These are phyloP conservation scores for Hippocampus zosterae DNA, from an alignment of 2,113 vertebrate species.

Conservation along the genomic window DNA sequence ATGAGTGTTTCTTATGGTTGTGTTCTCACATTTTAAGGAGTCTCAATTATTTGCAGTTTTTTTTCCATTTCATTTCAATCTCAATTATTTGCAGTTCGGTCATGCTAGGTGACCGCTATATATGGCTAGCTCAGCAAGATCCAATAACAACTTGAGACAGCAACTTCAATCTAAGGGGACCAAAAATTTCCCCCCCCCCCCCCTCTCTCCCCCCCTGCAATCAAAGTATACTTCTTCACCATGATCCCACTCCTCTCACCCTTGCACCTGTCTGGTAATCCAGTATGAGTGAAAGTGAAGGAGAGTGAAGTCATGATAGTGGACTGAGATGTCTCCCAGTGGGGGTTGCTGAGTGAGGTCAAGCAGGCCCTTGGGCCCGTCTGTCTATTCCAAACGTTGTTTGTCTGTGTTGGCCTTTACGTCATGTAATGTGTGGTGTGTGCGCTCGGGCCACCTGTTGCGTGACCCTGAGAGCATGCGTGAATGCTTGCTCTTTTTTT, in stretches of 20 bases:
- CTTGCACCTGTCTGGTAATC: conserved; percentile 55
- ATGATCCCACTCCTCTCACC: conserved; percentile 1
- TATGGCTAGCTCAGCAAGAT: background rate
- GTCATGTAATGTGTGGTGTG: conserved; percentile 9
- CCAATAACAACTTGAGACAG: conserved; percentile 13
- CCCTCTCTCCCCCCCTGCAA: background rate
- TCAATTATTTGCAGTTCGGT: background rate
- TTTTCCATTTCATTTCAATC: background rate
- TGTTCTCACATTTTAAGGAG: too few species aligned
- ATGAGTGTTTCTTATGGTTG: too few species aligned
- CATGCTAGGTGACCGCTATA: background rate
- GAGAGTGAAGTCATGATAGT: conserved; percentile 46
- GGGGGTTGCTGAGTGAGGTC: conserved; percentile 47
- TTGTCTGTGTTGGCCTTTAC: conserved; percentile 14
- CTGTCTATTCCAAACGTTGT: conserved; percentile 19
- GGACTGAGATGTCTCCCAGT: conserved; percentile 43
- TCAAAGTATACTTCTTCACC: conserved; percentile 7
- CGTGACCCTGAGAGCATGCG: conserved; percentile 28
- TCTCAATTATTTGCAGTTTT: background rate
- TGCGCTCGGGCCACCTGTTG: conserved; percentile 48
- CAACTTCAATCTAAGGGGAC: conserved; percentile 22
- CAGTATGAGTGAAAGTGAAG: conserved; percentile 56
- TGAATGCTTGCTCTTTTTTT: conserved; percentile 13
- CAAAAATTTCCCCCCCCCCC: conserved; percentile 4
- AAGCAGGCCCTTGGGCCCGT: conserved; percentile 40